phyloP scores from a whole-genome alignment of 2,888 invertebrate genomes.

The Allygus modestus region DNA sequence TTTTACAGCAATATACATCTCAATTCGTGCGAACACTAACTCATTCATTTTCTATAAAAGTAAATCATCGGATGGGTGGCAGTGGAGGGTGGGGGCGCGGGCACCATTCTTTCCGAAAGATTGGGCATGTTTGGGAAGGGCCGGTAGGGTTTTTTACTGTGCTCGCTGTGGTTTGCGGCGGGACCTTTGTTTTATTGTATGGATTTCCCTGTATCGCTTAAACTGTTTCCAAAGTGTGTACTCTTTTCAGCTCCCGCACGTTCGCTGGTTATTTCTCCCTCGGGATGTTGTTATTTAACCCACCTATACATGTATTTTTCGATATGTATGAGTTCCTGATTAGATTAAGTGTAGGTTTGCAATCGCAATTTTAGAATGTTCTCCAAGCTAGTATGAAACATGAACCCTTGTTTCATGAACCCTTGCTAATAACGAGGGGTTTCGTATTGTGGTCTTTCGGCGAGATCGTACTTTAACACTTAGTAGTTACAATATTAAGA shows the following conservation, averaged over 20 bases:
- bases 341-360: no score
- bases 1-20: constrained; percentile 57
- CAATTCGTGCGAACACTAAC: constrained; percentile 61
- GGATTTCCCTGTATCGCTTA: constrained; percentile 45
- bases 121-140: constrained; percentile 62
- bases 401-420: no score
- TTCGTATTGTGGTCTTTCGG: no score
- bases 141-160: constrained; percentile 33
- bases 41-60: constrained; percentile 63
- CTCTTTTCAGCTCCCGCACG: constrained; percentile 1
- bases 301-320: no score
- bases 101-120: constrained; percentile 62
- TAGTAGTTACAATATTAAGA: no score
- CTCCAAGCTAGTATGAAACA: no score
- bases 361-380: no score
- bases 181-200: constrained; percentile 56
- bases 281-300: background rate
- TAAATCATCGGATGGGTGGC: constrained; percentile 53
- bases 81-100: constrained; percentile 8
- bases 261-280: background rate
- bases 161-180: constrained; percentile 16
- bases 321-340: no score
- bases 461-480: no score
- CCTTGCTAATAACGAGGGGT: no score
- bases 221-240: constrained; percentile 43